Conservation (phyloP, 2,797 vertebrate species). For the Emydoidea blandingii region DNA sequence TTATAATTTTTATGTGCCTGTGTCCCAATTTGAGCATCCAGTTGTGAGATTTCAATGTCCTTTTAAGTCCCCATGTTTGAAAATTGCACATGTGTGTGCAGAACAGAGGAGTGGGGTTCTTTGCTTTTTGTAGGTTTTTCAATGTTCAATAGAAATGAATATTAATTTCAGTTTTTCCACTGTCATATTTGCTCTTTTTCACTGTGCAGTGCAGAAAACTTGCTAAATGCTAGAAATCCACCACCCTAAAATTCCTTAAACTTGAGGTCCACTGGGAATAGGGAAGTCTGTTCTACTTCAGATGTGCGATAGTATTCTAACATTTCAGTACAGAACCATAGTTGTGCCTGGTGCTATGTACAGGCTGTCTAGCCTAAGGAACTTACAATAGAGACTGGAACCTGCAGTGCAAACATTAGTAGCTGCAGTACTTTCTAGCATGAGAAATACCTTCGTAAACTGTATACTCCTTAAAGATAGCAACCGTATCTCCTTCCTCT, state of each 20-base stretch:
- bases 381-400: background rate
- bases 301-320: background rate
- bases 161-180: background rate
- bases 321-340: background rate
- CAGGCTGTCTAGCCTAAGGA: background rate
- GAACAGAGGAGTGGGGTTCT: background rate
- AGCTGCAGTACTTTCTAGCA: background rate
- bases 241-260: background rate
- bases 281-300: background rate
- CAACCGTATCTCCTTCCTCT: background rate
- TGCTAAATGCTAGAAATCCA: background rate
- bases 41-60: background rate
- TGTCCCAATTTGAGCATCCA: background rate
- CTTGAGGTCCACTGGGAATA: background rate
- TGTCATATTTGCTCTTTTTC: background rate
- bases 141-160: background rate
- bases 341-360: background rate
- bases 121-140: background rate
- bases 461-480: background rate
- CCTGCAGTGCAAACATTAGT: background rate
- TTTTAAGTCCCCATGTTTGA: fast-evolving
- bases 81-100: background rate
- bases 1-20: background rate
- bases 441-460: background rate
- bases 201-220: background rate